Conservation (phyloP, 2,797 vertebrate genomes). For the Trachurus trachurus region DNA sequence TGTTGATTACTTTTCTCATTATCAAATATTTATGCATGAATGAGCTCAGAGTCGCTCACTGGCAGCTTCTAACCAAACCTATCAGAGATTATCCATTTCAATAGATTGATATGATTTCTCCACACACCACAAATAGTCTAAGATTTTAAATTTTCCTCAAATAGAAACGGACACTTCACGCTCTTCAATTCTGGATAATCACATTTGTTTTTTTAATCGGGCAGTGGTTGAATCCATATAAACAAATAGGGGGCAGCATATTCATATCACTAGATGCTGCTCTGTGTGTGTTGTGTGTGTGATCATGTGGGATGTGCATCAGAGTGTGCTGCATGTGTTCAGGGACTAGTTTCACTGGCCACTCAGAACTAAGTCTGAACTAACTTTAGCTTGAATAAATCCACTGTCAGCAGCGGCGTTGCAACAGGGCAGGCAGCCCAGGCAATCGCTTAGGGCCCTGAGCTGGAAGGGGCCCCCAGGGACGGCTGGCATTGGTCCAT, state of each 20-base stretch:
- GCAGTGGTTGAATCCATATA: too few species aligned
- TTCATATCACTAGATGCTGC: neutral
- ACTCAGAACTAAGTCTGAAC: neutral
- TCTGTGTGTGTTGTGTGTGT: neutral
- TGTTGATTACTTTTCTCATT: too few species aligned
- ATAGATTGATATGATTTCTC: constrained; percentile 1
- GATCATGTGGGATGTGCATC: neutral
- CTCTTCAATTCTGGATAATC: too few species aligned
- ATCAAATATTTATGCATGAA: neutral
- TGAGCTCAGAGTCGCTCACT: neutral
- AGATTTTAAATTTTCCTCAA: neutral
- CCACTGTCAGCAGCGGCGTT: neutral
- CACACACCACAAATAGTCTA: neutral
- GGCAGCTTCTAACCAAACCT: constrained; percentile 9
- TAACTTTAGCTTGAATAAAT: neutral
- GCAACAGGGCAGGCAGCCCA: too few species aligned
- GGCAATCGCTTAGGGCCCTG: too few species aligned
- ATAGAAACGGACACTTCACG: neutral
- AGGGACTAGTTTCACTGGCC: neutral
- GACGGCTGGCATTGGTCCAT: too few species aligned
- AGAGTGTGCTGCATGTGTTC: neutral
- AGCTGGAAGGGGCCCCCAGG: too few species aligned
- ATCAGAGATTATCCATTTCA: neutral
- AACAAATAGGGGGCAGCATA: too few species aligned
- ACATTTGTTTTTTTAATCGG: too few species aligned